Conservation (phyloP, 2,888 invertebrate species). For the Endotricha flammealis region DNA sequence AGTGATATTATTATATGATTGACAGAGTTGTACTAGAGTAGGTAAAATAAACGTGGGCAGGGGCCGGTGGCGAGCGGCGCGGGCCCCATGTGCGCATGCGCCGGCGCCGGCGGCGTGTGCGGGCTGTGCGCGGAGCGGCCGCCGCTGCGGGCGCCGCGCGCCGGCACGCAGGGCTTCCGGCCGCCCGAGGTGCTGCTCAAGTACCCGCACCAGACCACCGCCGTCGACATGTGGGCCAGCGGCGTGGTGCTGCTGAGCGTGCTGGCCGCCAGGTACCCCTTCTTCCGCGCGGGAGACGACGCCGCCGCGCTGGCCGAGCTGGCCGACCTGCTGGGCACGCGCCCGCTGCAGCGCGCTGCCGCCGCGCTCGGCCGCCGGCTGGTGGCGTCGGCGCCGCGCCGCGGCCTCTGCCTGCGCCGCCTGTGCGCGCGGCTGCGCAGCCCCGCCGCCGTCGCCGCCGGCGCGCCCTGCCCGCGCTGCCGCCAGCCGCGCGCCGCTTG, state of each 20-base stretch:
- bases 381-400: conserved; percentile 79
- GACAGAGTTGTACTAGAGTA: too few relatives aligned
- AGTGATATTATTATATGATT: too few relatives aligned
- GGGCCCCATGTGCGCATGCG: conserved; percentile 81
- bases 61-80: conserved; percentile 52
- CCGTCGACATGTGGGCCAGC: conserved; percentile 93
- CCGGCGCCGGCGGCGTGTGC: conserved; percentile 80
- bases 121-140: conserved; percentile 82
- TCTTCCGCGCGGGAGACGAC: conserved; percentile 88
- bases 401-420: conserved; percentile 53
- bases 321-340: conserved; percentile 86
- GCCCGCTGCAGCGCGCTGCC: conserved; percentile 82
- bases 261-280: conserved; percentile 88
- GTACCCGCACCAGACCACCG: conserved; percentile 87
- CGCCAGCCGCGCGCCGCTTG: conserved; percentile 27
- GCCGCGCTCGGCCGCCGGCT: conserved; percentile 80
- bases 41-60: conserved; percentile 76
- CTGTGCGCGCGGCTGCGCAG: conserved; percentile 44
- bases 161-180: conserved; percentile 93
- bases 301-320: conserved; percentile 88
- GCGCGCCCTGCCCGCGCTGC: conserved; percentile 22
- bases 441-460: conserved; percentile 12
- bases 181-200: conserved; percentile 84
- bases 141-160: conserved; percentile 85
- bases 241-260: conserved; percentile 87